Evolutionary conservation across 2,888 invertebrate genomes (phyloP).

Genomic region (Charanyca ferruginea): DNA sequence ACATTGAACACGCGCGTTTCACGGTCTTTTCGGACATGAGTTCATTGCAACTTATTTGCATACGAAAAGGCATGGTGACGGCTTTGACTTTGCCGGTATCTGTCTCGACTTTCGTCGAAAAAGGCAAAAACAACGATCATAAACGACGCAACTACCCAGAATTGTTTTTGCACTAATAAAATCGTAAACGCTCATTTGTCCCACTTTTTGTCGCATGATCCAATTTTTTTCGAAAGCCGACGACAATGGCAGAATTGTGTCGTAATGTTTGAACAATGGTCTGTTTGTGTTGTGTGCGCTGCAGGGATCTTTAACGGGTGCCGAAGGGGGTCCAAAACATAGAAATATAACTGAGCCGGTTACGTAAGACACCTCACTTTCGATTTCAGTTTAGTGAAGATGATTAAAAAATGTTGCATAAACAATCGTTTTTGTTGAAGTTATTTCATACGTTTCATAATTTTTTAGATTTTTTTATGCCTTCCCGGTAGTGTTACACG

Average conservation of each 20-base stretch:
- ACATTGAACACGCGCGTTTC: constrained; percentile 80
- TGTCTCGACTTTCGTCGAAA: constrained; percentile 82
- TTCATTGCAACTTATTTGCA: constrained; percentile 88
- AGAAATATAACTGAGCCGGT: constrained; percentile 56
- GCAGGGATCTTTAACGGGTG: constrained; percentile 72
- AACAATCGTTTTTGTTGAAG: constrained; percentile 24
- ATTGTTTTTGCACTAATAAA: constrained; percentile 88
- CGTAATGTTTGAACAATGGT: constrained; percentile 82
- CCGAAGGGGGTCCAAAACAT: constrained; percentile 70
- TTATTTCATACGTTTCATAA: constrained; percentile 20
- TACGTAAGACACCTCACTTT: constrained; percentile 62
- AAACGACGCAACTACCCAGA: constrained; percentile 79
- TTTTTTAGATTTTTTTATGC: constrained; percentile 18
- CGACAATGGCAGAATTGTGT: constrained; percentile 80
- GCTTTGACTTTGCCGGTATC: constrained; percentile 81
- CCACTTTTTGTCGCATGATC: constrained; percentile 76
- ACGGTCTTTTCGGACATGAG: constrained; percentile 79
- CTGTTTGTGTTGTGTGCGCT: constrained; percentile 75
- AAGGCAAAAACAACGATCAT: constrained; percentile 80
- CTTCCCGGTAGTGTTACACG: constrained; percentile 28
- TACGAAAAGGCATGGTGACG: constrained; percentile 83
- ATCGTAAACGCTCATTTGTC: constrained; percentile 71
- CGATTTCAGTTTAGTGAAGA: constrained; percentile 59
- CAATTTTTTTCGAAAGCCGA: constrained; percentile 73
- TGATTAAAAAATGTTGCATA: constrained; percentile 35